Base-by-base conservation (phyloP, 2,113 vertebrate species). In the Hystrix cristata region DNA sequence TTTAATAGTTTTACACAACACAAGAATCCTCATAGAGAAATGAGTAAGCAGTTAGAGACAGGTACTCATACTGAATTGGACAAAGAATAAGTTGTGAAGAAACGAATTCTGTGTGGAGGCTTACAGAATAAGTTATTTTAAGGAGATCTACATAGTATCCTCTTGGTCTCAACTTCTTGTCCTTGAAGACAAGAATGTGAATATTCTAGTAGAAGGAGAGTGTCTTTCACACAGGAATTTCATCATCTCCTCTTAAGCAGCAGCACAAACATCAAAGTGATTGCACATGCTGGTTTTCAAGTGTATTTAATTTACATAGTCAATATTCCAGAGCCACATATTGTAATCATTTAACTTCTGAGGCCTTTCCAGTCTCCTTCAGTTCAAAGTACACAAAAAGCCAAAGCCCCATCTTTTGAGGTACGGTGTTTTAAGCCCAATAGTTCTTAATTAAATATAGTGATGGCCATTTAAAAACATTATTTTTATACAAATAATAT, bases 381-480 rank as follows among this genome's bases (percentile, higher is more conserved):
- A 71, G 38, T 38, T 46, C 7, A 19, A 60, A 85, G 12, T 31
- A 27, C 27, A 60, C 51, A 60, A 51, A 18, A 16, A 19, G 34
- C 46, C 46, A n/a, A 71, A 62, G 43, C 19, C 23, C 21, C 25
- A 25, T 9, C 21, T 34, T 57, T 51, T 8, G 13, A 19, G 31
- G 13, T 38, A 48, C 78, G 27, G 11, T 16, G 5, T 59, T 79
- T 34, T 60, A 25, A 69, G 16, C 5, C 43, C 34, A 79, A 18
- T 48, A 86, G 43, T 64, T 95, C 71, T 91, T 95, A 81, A 51
- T 87, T 93, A 80, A 55, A 67, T 65, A 79, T 27, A 60, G 55
- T 3, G 15, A 67, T 67, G 29, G 15, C 34, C 23, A 62, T 71
- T 59, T 83, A 25, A 94, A 92, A 83, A 46, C 27, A 59, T 3